Evolutionary conservation across 2,888 invertebrate species (phyloP).

Genomic region (Drosophila limbata): DNA sequence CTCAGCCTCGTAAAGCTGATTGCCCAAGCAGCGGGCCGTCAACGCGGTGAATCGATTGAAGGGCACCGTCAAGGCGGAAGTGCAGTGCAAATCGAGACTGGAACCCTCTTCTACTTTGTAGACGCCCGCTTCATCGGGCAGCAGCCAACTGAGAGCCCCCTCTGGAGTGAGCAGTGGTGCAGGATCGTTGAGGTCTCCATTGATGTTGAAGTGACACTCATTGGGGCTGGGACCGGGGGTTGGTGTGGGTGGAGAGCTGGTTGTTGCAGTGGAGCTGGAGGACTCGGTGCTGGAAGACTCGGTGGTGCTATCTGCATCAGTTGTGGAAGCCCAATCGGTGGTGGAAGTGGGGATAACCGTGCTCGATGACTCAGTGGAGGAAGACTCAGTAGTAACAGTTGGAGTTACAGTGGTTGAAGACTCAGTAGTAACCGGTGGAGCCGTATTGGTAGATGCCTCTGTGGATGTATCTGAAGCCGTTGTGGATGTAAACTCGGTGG

Average conservation of each 20-base stretch:
- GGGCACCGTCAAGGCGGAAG: slow-evolving; percentile 56
- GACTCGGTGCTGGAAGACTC: slow-evolving; percentile 8
- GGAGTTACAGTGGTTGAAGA: not conserved
- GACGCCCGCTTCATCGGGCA: slow-evolving; percentile 71
- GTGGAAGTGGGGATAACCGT: slow-evolving; percentile 17
- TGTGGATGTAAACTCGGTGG: slow-evolving; percentile 3
- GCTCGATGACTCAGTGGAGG: not conserved
- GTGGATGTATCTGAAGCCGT: not conserved
- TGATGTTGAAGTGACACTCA: slow-evolving; percentile 68
- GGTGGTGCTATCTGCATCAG: not conserved
- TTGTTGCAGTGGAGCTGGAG: slow-evolving; percentile 25
- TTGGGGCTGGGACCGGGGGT: slow-evolving; percentile 31
- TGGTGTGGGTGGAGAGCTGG: slow-evolving; percentile 18
- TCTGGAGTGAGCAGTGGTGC: slow-evolving; percentile 87
- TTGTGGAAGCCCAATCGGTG: slow-evolving; percentile 2
- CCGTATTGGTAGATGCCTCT: slow-evolving; percentile 1
- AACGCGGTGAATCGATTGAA: slow-evolving; percentile 66
- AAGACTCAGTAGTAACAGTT: slow-evolving; percentile 8
- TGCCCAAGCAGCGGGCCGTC: slow-evolving; percentile 75
- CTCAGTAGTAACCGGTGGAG: slow-evolving; percentile 10
- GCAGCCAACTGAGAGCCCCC: slow-evolving; percentile 76
- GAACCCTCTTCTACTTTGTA: slow-evolving; percentile 68
- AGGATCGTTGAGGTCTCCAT: slow-evolving; percentile 84
- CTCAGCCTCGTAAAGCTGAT: slow-evolving; percentile 72
- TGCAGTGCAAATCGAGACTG: slow-evolving; percentile 81